These are phyloP conservation scores for Dasyprocta punctata DNA, from an alignment of 2,113 vertebrate species.

Conservation along the genomic window DNA sequence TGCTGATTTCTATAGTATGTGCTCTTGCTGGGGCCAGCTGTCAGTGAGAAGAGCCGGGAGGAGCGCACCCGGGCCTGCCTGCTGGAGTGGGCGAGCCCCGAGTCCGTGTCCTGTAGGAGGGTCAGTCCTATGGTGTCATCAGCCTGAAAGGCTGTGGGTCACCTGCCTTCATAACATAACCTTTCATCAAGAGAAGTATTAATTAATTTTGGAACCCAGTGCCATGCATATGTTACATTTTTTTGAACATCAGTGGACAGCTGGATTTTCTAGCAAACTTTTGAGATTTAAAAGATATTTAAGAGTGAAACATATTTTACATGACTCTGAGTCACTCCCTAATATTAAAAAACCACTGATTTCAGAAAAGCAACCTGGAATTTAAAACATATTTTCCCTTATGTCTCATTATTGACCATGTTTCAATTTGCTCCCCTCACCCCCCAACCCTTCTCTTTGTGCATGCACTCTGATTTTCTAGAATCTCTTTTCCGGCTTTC, in stretches of 20 bases:
- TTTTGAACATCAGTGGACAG: background rate
- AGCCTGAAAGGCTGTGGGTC: too few species aligned
- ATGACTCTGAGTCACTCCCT: background rate
- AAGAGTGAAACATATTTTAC: background rate
- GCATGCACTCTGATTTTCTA: background rate
- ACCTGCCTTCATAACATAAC: background rate
- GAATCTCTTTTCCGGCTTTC: background rate
- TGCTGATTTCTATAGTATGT: background rate
- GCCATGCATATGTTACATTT: background rate
- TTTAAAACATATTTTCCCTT: background rate
- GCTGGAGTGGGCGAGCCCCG: accelerated
- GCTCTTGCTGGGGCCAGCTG: too few species aligned
- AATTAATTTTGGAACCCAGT: background rate
- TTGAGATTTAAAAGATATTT: background rate
- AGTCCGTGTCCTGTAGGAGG: background rate
- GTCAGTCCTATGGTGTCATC: background rate
- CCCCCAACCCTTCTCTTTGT: background rate
- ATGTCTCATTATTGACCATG: background rate
- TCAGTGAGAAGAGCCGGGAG: background rate
- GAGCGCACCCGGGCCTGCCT: background rate
- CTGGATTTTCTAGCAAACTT: background rate
- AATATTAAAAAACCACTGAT: slow-evolving; percentile 24
- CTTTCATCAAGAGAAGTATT: background rate
- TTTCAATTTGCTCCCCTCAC: background rate
- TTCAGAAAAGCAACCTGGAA: background rate